A percentile compares a stretch with the other conserved stretches of the same genome.
These are phyloP conservation scores for Chrysocyon brachyurus DNA, from an alignment of 2,797 vertebrate species.

Conservation along the genomic window DNA sequence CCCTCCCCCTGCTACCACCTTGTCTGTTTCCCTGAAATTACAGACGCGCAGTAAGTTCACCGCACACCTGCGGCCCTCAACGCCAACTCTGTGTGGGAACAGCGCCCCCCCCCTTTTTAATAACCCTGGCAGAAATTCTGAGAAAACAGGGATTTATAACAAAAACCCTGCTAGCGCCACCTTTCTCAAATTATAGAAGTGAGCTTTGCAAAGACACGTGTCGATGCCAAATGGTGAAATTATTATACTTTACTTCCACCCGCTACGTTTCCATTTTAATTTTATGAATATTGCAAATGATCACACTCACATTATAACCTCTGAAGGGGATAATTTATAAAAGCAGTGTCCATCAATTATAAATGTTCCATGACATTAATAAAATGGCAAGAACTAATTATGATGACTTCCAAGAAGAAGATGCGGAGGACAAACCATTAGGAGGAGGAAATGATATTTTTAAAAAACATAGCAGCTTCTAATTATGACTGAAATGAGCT, in stretches of 20 bases:
- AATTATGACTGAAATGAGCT: slow-evolving; percentile 88
- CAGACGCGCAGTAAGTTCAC: slow-evolving; percentile 32
- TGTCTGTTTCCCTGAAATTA: slow-evolving; percentile 43
- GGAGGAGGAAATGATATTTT: slow-evolving; percentile 88
- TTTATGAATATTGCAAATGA: slow-evolving; percentile 91
- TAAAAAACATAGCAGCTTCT: slow-evolving; percentile 87
- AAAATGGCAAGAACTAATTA: slow-evolving; percentile 92
- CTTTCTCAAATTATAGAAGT: slow-evolving; percentile 87
- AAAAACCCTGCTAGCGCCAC: slow-evolving; percentile 80
- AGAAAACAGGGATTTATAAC: slow-evolving; percentile 79
- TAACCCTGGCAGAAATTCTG: slow-evolving; percentile 81
- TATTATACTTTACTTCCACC: slow-evolving; percentile 88
- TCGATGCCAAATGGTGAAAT: slow-evolving; percentile 87
- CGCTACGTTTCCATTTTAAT: slow-evolving; percentile 90
- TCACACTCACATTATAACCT: slow-evolving; percentile 89
- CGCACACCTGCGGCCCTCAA: slow-evolving; percentile 44
- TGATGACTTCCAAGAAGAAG: slow-evolving; percentile 90
- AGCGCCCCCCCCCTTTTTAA: slow-evolving; percentile 65
- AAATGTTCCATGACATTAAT: slow-evolving; percentile 91
- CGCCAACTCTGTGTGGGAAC: slow-evolving; percentile 46
- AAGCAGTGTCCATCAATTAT: slow-evolving; percentile 91
- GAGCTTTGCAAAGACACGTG: slow-evolving; percentile 87
- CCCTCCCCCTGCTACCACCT: neutral
- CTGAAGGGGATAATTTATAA: slow-evolving; percentile 90
- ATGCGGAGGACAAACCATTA: slow-evolving; percentile 89